These are phyloP conservation scores for Pseudopodoces humilis DNA, from an alignment of 2,113 vertebrate genomes.

Conservation along the genomic window DNA sequence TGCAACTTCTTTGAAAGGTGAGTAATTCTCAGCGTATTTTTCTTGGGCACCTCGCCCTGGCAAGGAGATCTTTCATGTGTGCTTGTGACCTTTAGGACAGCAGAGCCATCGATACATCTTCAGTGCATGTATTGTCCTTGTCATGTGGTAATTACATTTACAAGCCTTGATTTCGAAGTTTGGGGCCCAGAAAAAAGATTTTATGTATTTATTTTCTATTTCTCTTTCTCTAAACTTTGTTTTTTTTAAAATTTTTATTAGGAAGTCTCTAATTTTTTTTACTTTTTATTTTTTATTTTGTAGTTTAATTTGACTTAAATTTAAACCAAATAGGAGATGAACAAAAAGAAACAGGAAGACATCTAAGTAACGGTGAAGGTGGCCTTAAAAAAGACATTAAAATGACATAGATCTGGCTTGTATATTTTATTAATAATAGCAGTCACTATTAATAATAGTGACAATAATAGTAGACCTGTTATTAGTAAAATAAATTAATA, in stretches of 20 bases:
- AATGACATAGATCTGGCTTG: neutral
- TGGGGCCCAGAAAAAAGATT: rapidly evolving
- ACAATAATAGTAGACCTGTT: too few species aligned
- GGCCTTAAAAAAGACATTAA: neutral
- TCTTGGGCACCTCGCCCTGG: neutral
- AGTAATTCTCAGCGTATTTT: neutral
- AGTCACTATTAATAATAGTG: neutral
- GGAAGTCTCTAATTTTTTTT: neutral
- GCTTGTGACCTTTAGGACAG: constrained; percentile 36
- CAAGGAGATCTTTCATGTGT: neutral
- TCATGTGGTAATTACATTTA: neutral
- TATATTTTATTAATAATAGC: neutral
- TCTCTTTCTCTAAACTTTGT: neutral
- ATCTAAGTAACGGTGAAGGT: neutral
- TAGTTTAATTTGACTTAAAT: neutral
- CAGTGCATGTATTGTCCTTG: neutral
- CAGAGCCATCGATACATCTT: neutral
- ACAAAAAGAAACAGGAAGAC: neutral
- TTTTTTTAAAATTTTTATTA: neutral
- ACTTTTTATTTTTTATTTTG: neutral
- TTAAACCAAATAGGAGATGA: neutral
- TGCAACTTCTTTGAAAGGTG: constrained; percentile 22
- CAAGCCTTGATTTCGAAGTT: neutral
- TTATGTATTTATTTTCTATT: neutral
- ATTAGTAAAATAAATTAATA: neutral